These are phyloP conservation scores for Nudaria mundana DNA, from an alignment of 2,888 invertebrate species.

Conservation along the genomic window DNA sequence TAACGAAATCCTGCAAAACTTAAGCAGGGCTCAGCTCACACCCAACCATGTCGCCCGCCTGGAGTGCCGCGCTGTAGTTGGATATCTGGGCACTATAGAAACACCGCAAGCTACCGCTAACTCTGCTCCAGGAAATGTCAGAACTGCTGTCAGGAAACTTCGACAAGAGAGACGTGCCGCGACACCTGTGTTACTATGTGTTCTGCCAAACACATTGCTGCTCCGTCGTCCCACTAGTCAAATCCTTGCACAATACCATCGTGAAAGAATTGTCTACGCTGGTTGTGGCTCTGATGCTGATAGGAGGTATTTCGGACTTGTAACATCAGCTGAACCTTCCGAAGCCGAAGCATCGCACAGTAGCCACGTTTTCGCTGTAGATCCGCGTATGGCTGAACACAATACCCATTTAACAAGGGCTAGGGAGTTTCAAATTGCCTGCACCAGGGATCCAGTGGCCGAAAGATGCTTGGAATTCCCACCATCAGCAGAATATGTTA, in stretches of 20 bases:
- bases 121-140: constrained; percentile 88
- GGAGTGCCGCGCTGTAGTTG: constrained; percentile 92
- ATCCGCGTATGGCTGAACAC: constrained; percentile 92
- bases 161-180: constrained; percentile 94
- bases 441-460: constrained; percentile 88
- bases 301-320: constrained; percentile 94
- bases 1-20: constrained; percentile 68
- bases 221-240: constrained; percentile 89
- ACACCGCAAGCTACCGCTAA: constrained; percentile 92
- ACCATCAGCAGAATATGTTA: constrained; percentile 89
- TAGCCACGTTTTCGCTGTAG: constrained; percentile 97
- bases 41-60: constrained; percentile 76
- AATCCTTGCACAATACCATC: constrained; percentile 92
- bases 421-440: constrained; percentile 91
- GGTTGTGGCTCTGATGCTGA: constrained; percentile 96
- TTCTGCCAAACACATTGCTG: constrained; percentile 89
- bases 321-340: constrained; percentile 88
- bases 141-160: constrained; percentile 93
- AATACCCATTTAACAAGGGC: constrained; percentile 90
- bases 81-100: constrained; percentile 97
- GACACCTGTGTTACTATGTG: constrained; percentile 91
- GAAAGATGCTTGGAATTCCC: constrained; percentile 95
- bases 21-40: constrained; percentile 60
- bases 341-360: constrained; percentile 86
- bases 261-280: constrained; percentile 92